These are phyloP conservation scores for Paradoxurus hermaphroditus DNA, from an alignment of 2,113 vertebrate species.

Conservation along the genomic window DNA sequence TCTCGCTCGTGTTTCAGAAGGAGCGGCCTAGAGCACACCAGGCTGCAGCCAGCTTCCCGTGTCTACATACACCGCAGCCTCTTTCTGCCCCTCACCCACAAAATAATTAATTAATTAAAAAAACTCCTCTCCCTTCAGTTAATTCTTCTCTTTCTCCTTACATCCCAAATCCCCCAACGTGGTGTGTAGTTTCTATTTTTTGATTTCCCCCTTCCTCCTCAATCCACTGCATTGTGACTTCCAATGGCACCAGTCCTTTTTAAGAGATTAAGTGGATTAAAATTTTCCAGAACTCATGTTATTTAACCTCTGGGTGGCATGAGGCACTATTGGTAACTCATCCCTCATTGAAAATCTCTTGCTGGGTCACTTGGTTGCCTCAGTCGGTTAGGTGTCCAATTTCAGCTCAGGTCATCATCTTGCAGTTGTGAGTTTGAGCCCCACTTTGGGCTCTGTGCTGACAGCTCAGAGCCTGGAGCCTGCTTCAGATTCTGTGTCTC, in stretches of 20 bases:
- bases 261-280: not conserved
- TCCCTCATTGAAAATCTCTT: not conserved
- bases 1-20: not conserved
- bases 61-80: rapidly evolving
- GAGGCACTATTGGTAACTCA: not conserved
- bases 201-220: not conserved
- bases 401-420: too few relatives aligned
- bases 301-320: not conserved
- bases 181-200: not conserved
- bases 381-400: too few relatives aligned
- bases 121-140: not conserved
- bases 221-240: not conserved
- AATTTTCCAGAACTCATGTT: not conserved
- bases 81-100: too few relatives aligned
- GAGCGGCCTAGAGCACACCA: not conserved
- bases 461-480: too few relatives aligned
- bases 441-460: too few relatives aligned
- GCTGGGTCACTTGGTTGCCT: too few relatives aligned
- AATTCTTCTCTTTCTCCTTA: not conserved
- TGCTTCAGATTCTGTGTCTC: too few relatives aligned
- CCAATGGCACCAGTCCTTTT: not conserved
- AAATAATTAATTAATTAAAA: not conserved
- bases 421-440: too few relatives aligned
- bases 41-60: not conserved
- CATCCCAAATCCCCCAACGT: not conserved